Conservation (phyloP, 2,797 vertebrate genomes). For the Schizothorax lantsangensis region DNA sequence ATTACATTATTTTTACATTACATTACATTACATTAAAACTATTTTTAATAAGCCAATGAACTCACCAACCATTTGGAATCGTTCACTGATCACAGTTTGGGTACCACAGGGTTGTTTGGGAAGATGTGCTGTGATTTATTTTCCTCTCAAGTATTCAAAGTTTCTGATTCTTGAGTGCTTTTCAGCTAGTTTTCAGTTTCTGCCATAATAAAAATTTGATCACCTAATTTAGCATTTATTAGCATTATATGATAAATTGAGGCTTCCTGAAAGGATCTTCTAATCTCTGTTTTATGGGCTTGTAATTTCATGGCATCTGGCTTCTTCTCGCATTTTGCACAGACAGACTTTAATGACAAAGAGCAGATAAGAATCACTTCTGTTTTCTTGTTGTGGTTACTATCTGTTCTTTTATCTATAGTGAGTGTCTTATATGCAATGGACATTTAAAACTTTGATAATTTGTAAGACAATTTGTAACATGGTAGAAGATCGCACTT, state of each 20-base stretch:
- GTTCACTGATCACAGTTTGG: not conserved
- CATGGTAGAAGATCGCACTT: slow-evolving; percentile 30
- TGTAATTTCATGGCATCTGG: slow-evolving; percentile 12
- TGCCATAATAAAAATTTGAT: not conserved
- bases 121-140: not conserved
- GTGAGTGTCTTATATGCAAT: slow-evolving; percentile 21
- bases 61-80: too few species aligned
- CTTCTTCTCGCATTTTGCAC: slow-evolving; percentile 28
- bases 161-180: not conserved
- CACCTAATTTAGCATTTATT: not conserved
- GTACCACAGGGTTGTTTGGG: not conserved
- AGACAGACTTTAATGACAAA: slow-evolving; percentile 37
- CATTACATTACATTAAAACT: too few species aligned
- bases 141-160: not conserved
- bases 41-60: not conserved
- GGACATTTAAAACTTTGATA: slow-evolving; percentile 20
- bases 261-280: slow-evolving; percentile 9
- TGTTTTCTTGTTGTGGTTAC: not conserved
- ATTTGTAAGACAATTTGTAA: slow-evolving; percentile 35
- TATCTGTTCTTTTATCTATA: slow-evolving; percentile 24
- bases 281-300: slow-evolving; percentile 31
- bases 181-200: not conserved
- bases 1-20: not conserved
- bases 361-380: slow-evolving; percentile 33
- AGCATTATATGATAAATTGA: not conserved